phyloP scores from a whole-genome alignment of 53 echinoderm and acorn worm genomes.

The Actinopyga echinites region DNA sequence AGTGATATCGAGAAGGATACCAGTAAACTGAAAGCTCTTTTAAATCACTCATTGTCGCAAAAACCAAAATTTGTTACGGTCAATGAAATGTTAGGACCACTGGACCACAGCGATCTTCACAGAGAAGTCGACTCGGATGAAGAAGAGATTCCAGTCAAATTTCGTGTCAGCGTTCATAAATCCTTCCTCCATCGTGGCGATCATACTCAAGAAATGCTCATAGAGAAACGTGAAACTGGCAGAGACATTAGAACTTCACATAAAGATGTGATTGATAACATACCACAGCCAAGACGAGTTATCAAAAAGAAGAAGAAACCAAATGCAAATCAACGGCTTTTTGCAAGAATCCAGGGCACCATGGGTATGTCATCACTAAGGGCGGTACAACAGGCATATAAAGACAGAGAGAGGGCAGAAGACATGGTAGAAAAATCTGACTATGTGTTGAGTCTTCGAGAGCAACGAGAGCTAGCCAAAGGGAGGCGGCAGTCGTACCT shows the following conservation, averaged over 20 bases:
- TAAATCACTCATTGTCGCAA: not conserved
- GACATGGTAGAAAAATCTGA: constrained; percentile 54
- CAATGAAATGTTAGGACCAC: constrained; percentile 79
- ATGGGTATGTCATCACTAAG: constrained; percentile 95
- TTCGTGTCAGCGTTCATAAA: constrained; percentile 73
- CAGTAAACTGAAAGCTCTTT: constrained; percentile 42
- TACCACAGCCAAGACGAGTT: constrained; percentile 44
- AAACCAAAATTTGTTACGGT: constrained; percentile 53
- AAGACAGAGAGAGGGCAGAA: constrained; percentile 77
- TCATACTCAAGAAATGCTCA: constrained; percentile 70
- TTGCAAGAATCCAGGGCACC: constrained; percentile 88
- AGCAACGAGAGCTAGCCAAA: constrained; percentile 67
- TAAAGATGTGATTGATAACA: constrained; percentile 61
- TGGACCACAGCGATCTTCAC: constrained; percentile 62
- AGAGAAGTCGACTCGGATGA: constrained; percentile 58
- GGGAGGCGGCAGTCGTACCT: constrained; percentile 68
- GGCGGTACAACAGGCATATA: constrained; percentile 93
- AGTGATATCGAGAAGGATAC: constrained; percentile 60
- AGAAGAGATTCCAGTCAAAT: constrained; percentile 58
- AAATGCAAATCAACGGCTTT: constrained; percentile 86
- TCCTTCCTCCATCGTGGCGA: constrained; percentile 67
- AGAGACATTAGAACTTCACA: constrained; percentile 75
- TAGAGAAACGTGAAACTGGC: constrained; percentile 77
- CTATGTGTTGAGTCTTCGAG: constrained; percentile 66
- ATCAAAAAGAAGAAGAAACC: constrained; percentile 55